These are phyloP conservation scores for Dreissena rostriformis DNA, from an alignment of 1,140 invertebrate genomes.

Conservation along the genomic window DNA sequence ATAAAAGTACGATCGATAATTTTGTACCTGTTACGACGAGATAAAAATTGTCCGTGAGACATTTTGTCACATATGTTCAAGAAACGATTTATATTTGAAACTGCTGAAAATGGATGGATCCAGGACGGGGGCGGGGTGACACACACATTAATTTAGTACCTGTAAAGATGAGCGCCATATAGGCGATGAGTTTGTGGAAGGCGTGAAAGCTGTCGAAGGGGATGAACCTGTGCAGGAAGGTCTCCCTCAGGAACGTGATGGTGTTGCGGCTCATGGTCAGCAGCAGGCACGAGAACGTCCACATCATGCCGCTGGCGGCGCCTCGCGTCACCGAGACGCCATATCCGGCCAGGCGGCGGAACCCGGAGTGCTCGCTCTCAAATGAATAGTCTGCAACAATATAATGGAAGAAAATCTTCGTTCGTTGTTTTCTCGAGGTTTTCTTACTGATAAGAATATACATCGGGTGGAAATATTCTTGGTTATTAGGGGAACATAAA, in stretches of 20 bases:
- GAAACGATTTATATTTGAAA: too few species aligned
- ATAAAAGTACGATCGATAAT: too few species aligned
- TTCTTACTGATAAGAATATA: too few species aligned
- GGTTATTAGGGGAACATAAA: too few species aligned
- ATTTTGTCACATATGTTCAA: too few species aligned
- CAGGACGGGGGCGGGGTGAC: too few species aligned
- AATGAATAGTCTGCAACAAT: conserved; percentile 72
- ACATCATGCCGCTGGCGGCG: conserved; percentile 97
- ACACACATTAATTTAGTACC: too few species aligned
- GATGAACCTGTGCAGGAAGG: conserved; percentile 98
- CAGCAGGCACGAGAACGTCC: conserved; percentile 96
- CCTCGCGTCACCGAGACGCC: conserved; percentile 99
- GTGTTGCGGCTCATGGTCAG: conserved; percentile 99
- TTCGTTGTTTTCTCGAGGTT: too few species aligned
- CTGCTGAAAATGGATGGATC: too few species aligned
- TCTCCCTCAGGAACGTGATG: conserved; percentile 97
- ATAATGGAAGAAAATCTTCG: neutral
- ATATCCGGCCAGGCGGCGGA: conserved; percentile 98
- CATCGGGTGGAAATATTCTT: too few species aligned
- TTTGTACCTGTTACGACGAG: too few species aligned
- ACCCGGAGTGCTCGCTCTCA: conserved; percentile 94
- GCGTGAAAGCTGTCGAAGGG: conserved; percentile 98
- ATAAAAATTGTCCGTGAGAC: too few species aligned
- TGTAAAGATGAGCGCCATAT: conserved; percentile 95
- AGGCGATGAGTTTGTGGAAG: conserved; percentile 99